Conservation (phyloP, 1,140 invertebrate genomes). For the Ericerus pela region DNA sequence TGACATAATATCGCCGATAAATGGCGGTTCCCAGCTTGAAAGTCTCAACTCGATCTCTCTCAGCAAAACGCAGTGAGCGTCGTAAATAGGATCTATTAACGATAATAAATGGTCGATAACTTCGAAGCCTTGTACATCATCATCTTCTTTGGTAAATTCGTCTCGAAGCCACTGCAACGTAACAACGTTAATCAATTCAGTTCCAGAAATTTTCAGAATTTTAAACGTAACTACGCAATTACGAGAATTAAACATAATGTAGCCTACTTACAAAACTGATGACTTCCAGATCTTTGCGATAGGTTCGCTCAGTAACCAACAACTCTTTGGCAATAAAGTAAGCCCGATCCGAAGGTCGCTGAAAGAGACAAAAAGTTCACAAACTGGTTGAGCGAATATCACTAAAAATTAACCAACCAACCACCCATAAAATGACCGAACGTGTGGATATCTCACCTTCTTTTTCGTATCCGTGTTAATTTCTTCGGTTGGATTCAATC, state of each 20-base stretch:
- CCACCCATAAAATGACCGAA: too few relatives aligned
- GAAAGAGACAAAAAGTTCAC: conserved; percentile 24
- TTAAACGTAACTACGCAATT: not conserved
- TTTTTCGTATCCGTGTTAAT: conserved; percentile 14
- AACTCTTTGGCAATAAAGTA: conserved; percentile 91
- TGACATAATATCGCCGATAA: conserved; percentile 50
- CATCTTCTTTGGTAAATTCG: conserved; percentile 44
- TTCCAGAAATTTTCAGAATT: too few relatives aligned
- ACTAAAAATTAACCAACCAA: too few relatives aligned
- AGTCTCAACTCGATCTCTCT: conserved; percentile 51
- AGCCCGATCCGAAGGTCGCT: conserved; percentile 60
- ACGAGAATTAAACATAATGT: not conserved
- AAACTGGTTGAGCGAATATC: too few relatives aligned
- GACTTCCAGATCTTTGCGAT: conserved; percentile 86
- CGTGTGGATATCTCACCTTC: conserved; percentile 2
- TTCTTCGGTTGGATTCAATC: not conserved
- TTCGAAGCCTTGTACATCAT: conserved; percentile 35
- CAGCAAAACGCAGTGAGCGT: conserved; percentile 46
- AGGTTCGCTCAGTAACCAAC: conserved; percentile 88
- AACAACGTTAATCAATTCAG: too few relatives aligned
- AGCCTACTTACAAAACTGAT: conserved; percentile 57
- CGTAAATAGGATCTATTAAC: conserved; percentile 46
- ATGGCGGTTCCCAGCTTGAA: conserved; percentile 41
- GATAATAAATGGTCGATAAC: conserved; percentile 37
- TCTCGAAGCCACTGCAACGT: conserved; percentile 51